A percentile compares a stretch with the other conserved stretches of the same genome.
Evolutionary conservation across 1,140 invertebrate species (phyloP).

Genomic region (Drosophila orosa): DNA sequence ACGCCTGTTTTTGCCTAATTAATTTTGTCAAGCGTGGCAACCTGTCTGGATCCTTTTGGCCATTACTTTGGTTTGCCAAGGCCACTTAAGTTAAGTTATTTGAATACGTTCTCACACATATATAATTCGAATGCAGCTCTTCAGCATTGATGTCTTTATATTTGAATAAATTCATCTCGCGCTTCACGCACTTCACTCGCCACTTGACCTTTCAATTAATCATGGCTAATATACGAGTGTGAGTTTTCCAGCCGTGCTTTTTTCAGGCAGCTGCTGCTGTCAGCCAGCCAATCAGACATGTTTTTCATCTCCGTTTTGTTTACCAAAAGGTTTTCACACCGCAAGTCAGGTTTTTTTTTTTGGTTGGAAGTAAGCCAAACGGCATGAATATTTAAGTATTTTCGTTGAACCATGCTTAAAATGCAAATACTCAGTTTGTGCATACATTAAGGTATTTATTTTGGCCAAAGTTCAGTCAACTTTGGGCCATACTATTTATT

Average conservation of each 20-base stretch:
- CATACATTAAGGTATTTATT: slow-evolving; percentile 43
- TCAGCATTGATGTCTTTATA: slow-evolving; percentile 44
- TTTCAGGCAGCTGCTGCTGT: slow-evolving; percentile 59
- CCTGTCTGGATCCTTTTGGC: slow-evolving; percentile 12
- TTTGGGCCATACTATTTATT: slow-evolving; percentile 12
- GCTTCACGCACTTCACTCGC: slow-evolving; percentile 51
- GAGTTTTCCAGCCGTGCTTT: slow-evolving; percentile 43
- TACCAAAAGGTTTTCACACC: slow-evolving; percentile 69
- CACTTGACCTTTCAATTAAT: slow-evolving; percentile 76
- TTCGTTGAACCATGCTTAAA: slow-evolving; percentile 30
- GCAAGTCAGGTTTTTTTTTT: slow-evolving; percentile 32
- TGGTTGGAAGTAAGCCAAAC: slow-evolving; percentile 29
- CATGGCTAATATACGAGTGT: slow-evolving; percentile 63
- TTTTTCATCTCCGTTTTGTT: slow-evolving; percentile 60
- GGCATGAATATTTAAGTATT: slow-evolving; percentile 59
- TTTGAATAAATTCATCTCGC: slow-evolving; percentile 26
- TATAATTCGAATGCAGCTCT: slow-evolving; percentile 14
- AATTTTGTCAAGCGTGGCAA: slow-evolving; percentile 50
- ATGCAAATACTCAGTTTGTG: slow-evolving; percentile 43
- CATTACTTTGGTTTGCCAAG: slow-evolving; percentile 29
- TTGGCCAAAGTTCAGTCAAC: slow-evolving; percentile 65
- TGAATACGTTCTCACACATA: neutral
- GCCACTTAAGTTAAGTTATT: neutral
- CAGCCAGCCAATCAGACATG: slow-evolving; percentile 43
- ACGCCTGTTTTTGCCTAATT: slow-evolving; percentile 48